Evolutionary conservation across 1,140 invertebrate species (phyloP).

Genomic region (Lordiphosa clarofinis): DNA sequence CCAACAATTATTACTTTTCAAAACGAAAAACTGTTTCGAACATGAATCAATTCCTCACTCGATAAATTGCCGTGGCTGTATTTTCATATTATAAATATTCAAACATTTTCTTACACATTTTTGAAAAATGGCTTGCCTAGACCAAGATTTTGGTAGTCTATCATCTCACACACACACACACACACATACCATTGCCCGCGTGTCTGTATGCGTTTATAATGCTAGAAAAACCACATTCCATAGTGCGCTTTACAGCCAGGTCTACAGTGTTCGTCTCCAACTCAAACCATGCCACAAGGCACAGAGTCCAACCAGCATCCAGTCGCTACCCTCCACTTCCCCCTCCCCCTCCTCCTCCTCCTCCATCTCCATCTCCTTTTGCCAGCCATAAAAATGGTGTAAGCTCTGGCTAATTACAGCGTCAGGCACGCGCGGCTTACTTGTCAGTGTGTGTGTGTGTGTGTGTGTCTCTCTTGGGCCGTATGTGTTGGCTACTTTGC

Average conservation of each 20-base stretch:
- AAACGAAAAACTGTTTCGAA: too few species aligned
- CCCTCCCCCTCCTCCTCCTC: not conserved
- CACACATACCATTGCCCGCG: not conserved
- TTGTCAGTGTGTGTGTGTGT: conserved; percentile 8
- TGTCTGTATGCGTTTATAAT: conserved; percentile 41
- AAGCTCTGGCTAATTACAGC: conserved; percentile 67
- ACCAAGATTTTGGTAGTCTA: conserved; percentile 15
- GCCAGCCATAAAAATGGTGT: conserved; percentile 33
- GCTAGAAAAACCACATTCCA: conserved; percentile 75
- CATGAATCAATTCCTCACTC: too few species aligned
- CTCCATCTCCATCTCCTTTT: not conserved
- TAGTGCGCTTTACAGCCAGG: conserved; percentile 53
- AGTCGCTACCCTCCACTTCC: conserved; percentile 1
- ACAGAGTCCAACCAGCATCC: conserved; percentile 53
- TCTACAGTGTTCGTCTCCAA: conserved; percentile 4
- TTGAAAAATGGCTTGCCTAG: not conserved
- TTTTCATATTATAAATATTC: not conserved
- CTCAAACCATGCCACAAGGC: conserved; percentile 8
- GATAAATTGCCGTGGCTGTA: too few species aligned
- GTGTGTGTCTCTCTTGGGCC: conserved; percentile 17
- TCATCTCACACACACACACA: not conserved
- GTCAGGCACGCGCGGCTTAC: conserved; percentile 61
- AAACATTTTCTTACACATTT: not conserved
- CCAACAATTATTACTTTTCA: too few species aligned
- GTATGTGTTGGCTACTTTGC: conserved; percentile 40